These are phyloP conservation scores for Heliangelus exortis DNA, from an alignment of 2,797 vertebrate species.

Conservation along the genomic window DNA sequence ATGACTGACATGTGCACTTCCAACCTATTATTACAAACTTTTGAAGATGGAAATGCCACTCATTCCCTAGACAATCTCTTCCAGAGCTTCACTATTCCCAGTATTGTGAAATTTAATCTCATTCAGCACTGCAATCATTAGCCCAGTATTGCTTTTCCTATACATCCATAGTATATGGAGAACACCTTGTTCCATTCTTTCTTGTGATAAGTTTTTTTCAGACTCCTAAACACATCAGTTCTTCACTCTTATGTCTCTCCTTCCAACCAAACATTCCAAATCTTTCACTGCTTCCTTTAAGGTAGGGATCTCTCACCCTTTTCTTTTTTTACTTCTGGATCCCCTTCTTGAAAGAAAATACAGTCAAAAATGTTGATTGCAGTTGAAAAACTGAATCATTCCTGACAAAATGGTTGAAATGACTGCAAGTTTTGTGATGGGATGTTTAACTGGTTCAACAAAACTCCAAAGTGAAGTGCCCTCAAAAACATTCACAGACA, in stretches of 20 bases:
- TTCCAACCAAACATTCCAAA: background rate
- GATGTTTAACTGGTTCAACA: background rate
- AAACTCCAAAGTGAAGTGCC: conserved; percentile 19
- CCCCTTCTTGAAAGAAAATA: background rate
- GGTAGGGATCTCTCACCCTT: background rate
- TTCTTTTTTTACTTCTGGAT: background rate
- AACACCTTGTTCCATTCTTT: background rate
- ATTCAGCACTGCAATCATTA: background rate
- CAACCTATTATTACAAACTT: background rate
- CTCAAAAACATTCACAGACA: background rate
- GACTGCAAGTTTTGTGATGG: background rate
- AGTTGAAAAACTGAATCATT: accelerated
- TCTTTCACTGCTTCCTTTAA: background rate
- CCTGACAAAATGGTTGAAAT: background rate
- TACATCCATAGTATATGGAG: accelerated
- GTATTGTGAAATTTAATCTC: background rate
- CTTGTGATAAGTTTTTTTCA: background rate
- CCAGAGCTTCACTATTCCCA: background rate
- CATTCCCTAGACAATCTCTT: background rate
- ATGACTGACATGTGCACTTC: background rate
- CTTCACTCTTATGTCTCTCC: background rate
- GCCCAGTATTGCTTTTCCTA: background rate
- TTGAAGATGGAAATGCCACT: background rate
- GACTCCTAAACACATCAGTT: background rate
- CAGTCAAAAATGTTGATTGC: background rate